Conservation (phyloP, 2,113 vertebrate species). For the Psammodynastes pulverulentus region DNA sequence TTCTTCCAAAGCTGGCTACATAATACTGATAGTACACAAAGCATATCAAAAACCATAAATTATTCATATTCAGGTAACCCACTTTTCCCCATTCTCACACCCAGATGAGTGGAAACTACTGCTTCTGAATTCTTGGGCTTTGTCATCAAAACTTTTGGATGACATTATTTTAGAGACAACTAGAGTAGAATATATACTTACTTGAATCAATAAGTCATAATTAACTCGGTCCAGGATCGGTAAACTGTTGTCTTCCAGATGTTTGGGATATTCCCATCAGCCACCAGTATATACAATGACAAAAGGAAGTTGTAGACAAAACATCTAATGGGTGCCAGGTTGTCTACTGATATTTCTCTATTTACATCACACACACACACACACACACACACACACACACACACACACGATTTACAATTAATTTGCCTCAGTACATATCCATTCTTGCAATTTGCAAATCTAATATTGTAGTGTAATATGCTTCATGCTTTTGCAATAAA, state of each 20-base stretch:
- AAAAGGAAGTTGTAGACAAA: background rate
- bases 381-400: background rate
- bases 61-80: background rate
- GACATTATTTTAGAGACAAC: background rate
- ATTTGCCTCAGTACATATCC: conserved; percentile 28
- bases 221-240: background rate
- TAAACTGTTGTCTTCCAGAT: background rate
- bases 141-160: background rate
- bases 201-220: background rate
- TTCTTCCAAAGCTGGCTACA: conserved; percentile 27
- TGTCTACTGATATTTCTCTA: background rate
- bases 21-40: background rate
- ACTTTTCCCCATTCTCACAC: background rate
- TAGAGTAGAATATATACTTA: background rate
- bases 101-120: background rate
- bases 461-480: background rate
- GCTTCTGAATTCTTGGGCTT: background rate
- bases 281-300: background rate
- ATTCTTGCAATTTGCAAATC: conserved; percentile 4
- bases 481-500: background rate
- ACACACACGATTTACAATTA: background rate
- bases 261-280: background rate
- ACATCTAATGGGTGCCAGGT: background rate
- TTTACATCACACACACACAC: background rate
- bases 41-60: background rate